These are phyloP conservation scores for Caranx ignobilis DNA, from an alignment of 2,113 vertebrate genomes.

Conservation along the genomic window DNA sequence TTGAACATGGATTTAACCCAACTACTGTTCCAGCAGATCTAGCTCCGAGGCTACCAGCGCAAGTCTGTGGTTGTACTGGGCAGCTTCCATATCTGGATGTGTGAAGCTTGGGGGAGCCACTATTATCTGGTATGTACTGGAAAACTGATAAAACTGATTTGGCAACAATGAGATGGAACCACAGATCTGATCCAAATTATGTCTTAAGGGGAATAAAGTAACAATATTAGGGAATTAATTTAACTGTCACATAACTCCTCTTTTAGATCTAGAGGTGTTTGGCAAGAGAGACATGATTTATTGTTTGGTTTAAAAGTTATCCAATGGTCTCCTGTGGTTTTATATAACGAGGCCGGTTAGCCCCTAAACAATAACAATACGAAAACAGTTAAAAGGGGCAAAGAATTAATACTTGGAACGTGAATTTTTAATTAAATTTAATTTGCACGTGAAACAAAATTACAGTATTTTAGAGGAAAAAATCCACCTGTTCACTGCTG, in stretches of 20 bases:
- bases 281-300: no score
- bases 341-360: background rate
- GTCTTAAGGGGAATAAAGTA: background rate
- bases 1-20: conserved; percentile 29
- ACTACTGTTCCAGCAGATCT: background rate
- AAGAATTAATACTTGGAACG: no score
- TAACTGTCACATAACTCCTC: no score
- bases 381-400: no score
- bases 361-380: background rate
- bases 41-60: background rate
- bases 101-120: background rate
- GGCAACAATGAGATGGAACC: background rate
- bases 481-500: background rate
- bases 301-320: no score
- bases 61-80: background rate
- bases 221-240: no score
- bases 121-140: background rate
- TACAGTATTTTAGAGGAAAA: no score
- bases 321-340: background rate
- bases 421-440: background rate
- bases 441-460: no score
- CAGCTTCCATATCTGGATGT: background rate
- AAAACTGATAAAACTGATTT: background rate
- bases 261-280: no score
- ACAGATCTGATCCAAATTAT: conserved; percentile 2